Evolutionary conservation across 2,888 invertebrate species (phyloP), one percentile per base, ranked within the genome.

Genomic region (Ormyrus thymus): DNA sequence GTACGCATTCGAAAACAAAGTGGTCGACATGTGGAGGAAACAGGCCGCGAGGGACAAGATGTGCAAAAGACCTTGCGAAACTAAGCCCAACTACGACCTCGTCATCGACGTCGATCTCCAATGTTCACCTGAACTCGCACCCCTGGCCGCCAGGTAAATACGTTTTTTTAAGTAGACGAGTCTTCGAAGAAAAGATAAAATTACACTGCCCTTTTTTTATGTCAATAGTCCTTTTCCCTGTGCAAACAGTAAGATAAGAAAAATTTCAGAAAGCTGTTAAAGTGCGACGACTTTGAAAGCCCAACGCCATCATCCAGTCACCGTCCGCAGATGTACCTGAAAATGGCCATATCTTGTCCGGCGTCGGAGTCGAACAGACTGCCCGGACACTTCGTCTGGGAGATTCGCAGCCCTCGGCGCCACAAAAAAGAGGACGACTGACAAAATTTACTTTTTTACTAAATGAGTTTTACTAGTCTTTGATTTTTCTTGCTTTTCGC

Each of bases 101-200:
- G 81, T 86, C 4, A 84, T 90, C 48, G 81, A 82, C 5, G 85
- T 89, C 13, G 87, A 89, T 48, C 80, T 90, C 15, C 85, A 86
- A 58, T 90, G 89, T 58, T 87, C 89, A 0, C 84, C 87, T 9
- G 89, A 89, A 68, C 81, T 90, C 11, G 90, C 89, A 11, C 90
- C 90, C 0, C 79, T 88, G 0, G 84, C 87, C 0, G 82, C 86
- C 9, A 83, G 81, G 81, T 81, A 61, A 0, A 29, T 29, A 29
- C 29, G 4, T 29, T 29, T 29, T 8, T 10, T 7, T 51, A 61
- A 43, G 15, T 69, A 8, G 10, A 29, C 15, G 5, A 58, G 6
- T 0, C 8, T 15, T n/a, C 10, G 2, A 56, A n/a, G 29, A 29
- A 56, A 56, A 56, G n/a, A 51, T 51, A 51, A 10, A 10, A 8